Base-by-base conservation (phyloP, 2,888 invertebrate genomes). In the Stenoptilia bipunctidactyla region DNA sequence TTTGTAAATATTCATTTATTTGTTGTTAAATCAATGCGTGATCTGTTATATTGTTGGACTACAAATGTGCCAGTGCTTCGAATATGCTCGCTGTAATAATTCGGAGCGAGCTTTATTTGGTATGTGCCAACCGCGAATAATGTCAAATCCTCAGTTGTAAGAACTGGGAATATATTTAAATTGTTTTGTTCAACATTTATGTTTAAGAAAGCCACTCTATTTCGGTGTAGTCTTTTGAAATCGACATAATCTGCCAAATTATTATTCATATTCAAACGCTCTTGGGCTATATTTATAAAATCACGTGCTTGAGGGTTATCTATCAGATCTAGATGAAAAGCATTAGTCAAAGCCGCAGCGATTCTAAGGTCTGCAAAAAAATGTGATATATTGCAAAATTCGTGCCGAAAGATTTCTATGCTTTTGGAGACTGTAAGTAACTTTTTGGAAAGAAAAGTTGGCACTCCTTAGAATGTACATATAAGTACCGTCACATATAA, bases 311-410 rank as follows among this genome's bases (percentile, higher is more conserved):
- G 10, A 15, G 38, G 13, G 38, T 20, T 38, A 34, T 45, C 40
- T 40, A 40, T 27, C 8, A 42, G 40, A 27, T 33, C 25, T n/a
- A 42, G 20, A 20, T 42, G 45, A 15, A 42, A 42, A 25, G 34
- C 39, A 39, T 42, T 45, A 1, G 33, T 45, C 30, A 45, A n/a
- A 3, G 45, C 45, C 20, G 42, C 45, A 35, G 45, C 42, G 27
- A 45, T 45, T 20, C 25, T 25, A 34, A 45, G 36, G 20, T 45
- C 45, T 25, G 40, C 36, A 15, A 35, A 38, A 38, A 41, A 38
- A 15, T 20, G 20, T 20, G 20, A n/a, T n/a, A n/a, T n/a, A n/a
- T 43, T 37, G 37, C 15, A 13, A 36, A 9, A 27, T 41, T 38
- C 36, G 15, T 35, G 15, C 35, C 8, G 35, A 14, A 13, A 35